Conservation (phyloP, 2,888 invertebrate genomes). For the Aphodius granarius region DNA sequence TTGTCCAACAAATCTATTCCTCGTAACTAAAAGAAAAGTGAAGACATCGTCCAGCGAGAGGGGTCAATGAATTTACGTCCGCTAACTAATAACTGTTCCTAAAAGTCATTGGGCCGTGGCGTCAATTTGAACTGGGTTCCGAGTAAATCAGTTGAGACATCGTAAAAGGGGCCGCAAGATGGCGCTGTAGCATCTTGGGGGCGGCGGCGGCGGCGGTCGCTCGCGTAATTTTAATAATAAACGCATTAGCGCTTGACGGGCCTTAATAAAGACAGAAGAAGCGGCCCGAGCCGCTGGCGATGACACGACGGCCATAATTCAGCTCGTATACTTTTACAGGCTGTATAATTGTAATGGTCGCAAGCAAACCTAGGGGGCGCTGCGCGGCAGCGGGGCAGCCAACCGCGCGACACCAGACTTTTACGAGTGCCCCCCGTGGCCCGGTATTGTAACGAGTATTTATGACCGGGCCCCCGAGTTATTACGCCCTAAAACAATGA, state of each 20-base stretch:
- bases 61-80: not conserved
- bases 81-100: not conserved
- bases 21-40: not conserved
- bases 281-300: constrained; percentile 9
- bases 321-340: constrained; percentile 12
- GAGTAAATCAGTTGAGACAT: not conserved
- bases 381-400: not conserved
- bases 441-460: constrained; percentile 6
- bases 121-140: not conserved
- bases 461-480: not conserved
- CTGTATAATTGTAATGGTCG: constrained; percentile 11
- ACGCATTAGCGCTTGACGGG: constrained; percentile 15
- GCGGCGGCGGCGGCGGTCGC: not conserved
- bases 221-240: constrained; percentile 11
- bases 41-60: not conserved
- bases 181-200: constrained; percentile 4
- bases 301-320: constrained; percentile 9
- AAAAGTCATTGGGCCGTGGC: not conserved
- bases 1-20: too few relatives aligned
- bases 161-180: constrained; percentile 5
- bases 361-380: not conserved
- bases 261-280: constrained; percentile 13
- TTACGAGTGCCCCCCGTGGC: constrained; percentile 1
- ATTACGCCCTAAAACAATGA: constrained; percentile 7
- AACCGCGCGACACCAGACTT: constrained; percentile 4